Conservation (phyloP, 2,888 invertebrate genomes). For the Pyrrhia umbra region DNA sequence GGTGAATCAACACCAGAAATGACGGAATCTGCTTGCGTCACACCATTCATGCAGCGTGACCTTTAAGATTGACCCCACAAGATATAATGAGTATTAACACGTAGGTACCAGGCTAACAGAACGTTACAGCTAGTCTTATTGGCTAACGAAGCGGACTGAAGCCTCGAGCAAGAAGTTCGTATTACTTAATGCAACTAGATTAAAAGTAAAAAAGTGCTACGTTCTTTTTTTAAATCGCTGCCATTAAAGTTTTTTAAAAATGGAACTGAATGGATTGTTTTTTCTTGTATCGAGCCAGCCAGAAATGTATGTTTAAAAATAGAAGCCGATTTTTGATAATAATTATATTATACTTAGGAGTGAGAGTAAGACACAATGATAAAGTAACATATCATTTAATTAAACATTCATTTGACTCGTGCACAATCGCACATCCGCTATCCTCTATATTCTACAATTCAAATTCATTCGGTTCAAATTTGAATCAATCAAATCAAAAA, state of each 20-base stretch:
- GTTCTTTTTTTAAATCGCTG: constrained; percentile 4
- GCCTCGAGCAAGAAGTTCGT: neutral
- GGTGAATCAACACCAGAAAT: neutral
- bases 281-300: too few relatives aligned
- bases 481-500: too few relatives aligned
- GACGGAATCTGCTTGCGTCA: constrained; percentile 23
- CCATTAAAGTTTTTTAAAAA: neutral
- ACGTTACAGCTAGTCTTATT: constrained; percentile 14
- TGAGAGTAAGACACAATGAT: too few relatives aligned
- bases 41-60: constrained; percentile 22
- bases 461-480: too few relatives aligned
- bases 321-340: too few relatives aligned
- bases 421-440: too few relatives aligned
- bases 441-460: too few relatives aligned
- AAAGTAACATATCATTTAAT: too few relatives aligned
- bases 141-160: constrained; percentile 5
- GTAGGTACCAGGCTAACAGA: constrained; percentile 7
- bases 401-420: too few relatives aligned
- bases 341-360: too few relatives aligned
- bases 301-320: too few relatives aligned
- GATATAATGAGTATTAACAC: constrained; percentile 1
- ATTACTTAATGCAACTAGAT: neutral
- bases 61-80: constrained; percentile 20
- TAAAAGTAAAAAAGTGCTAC: neutral
- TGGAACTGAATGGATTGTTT: too few relatives aligned